These are phyloP conservation scores for Aphis gossypii DNA, from an alignment of 1,140 invertebrate genomes.

Conservation along the genomic window DNA sequence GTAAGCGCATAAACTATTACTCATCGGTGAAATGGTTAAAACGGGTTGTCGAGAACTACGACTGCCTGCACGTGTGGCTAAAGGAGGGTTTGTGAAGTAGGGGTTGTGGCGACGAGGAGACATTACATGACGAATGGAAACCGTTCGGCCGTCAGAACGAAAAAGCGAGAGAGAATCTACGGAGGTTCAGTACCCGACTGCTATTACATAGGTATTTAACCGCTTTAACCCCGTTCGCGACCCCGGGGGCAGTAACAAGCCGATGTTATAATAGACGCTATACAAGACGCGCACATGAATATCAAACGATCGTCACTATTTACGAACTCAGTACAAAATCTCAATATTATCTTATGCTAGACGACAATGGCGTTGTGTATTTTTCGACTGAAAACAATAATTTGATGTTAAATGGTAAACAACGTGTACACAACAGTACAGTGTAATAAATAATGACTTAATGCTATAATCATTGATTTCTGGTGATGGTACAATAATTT, in stretches of 20 bases:
- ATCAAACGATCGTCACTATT: background rate
- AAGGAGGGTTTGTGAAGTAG: background rate
- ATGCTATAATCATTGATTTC: background rate
- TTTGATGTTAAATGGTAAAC: background rate
- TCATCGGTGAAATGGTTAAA: constrained; percentile 43
- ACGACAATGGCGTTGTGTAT: too few species aligned
- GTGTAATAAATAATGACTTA: background rate
- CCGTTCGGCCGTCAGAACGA: constrained; percentile 5
- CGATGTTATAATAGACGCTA: background rate
- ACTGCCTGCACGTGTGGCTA: background rate
- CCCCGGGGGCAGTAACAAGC: background rate
- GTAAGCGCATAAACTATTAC: constrained; percentile 22
- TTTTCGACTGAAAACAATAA: background rate
- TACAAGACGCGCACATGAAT: background rate
- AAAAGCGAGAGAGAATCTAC: constrained; percentile 36
- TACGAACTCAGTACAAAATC: background rate
- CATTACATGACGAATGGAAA: constrained; percentile 6
- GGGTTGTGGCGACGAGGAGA: background rate
- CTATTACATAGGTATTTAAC: background rate
- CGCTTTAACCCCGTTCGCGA: background rate
- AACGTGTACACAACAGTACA: background rate
- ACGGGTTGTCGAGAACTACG: constrained; percentile 14
- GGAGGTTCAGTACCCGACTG: background rate
- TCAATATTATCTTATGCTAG: background rate
- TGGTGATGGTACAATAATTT: background rate